Evolutionary conservation across 2,888 invertebrate species (phyloP).

Genomic region (Meiosimyza decipiens): DNA sequence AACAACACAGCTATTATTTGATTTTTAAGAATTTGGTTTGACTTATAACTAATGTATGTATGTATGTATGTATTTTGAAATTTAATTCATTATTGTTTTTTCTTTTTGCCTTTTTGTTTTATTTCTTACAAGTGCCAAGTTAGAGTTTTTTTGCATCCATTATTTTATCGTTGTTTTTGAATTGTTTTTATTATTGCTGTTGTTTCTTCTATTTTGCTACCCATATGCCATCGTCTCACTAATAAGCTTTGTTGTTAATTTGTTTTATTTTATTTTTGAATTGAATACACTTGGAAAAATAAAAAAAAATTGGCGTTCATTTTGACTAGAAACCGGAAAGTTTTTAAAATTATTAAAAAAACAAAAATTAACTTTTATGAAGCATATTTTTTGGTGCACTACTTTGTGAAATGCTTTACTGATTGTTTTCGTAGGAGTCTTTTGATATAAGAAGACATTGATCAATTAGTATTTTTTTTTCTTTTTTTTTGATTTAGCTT

Average conservation of each 20-base stretch:
- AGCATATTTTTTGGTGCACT: not conserved
- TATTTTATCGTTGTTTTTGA: constrained; percentile 16
- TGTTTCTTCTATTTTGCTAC: not conserved
- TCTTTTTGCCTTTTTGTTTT: not conserved
- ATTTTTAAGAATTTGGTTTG: not conserved
- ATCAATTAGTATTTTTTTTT: too few species aligned
- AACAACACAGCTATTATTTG: constrained; percentile 33
- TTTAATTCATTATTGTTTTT: constrained; percentile 8
- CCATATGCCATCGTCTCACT: too few species aligned
- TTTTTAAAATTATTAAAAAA: not conserved
- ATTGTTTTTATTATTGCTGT: not conserved
- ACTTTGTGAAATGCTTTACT: too few species aligned
- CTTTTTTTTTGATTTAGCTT: too few species aligned
- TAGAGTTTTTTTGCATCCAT: not conserved
- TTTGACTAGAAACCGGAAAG: constrained; percentile 15
- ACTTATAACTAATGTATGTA: too few species aligned
- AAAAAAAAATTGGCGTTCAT: not conserved
- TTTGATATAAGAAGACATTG: too few species aligned
- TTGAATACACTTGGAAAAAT: not conserved
- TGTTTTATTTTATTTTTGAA: constrained; percentile 1
- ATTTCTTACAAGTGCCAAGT: not conserved
- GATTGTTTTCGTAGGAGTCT: too few species aligned
- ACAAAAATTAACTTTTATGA: not conserved
- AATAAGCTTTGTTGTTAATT: constrained; percentile 8
- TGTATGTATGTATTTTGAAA: not conserved